Evolutionary conservation across 2,113 vertebrate species (phyloP).

Genomic region (Pseudonaja textilis): DNA sequence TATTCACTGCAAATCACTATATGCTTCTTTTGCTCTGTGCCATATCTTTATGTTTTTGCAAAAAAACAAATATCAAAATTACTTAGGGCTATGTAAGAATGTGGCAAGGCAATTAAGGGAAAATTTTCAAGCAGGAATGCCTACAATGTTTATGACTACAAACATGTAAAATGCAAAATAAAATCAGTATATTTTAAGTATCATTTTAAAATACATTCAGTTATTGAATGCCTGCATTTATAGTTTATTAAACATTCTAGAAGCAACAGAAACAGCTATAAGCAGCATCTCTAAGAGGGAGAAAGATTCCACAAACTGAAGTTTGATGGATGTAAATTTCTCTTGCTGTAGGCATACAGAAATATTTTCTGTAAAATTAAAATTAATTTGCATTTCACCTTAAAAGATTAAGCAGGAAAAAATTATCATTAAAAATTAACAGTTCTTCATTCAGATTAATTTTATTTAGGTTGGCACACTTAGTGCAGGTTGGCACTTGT

Average conservation of each 20-base stretch:
- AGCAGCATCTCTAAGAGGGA: neutral
- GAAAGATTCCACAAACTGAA: slow-evolving; percentile 28
- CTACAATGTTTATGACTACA: neutral
- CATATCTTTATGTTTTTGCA: neutral
- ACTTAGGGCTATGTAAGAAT: neutral
- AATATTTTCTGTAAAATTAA: slow-evolving; percentile 41
- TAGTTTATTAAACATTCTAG: neutral
- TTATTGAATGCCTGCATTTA: slow-evolving; percentile 14
- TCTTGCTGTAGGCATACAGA: slow-evolving; percentile 37
- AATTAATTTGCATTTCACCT: slow-evolving; percentile 45
- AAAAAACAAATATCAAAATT: rapidly evolving
- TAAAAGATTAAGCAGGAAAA: neutral
- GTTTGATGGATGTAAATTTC: slow-evolving; percentile 30
- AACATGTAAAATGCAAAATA: slow-evolving; percentile 2
- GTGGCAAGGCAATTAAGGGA: neutral
- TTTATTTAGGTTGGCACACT: neutral
- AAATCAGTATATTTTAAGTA: neutral
- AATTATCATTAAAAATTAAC: neutral
- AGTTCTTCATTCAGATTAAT: neutral
- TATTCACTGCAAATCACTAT: neutral
- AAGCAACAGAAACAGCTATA: neutral
- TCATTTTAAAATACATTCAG: neutral
- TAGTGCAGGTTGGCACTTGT: neutral
- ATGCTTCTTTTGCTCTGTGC: neutral
- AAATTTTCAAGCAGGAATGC: neutral